These are phyloP conservation scores for Cryptotis parvus DNA, from an alignment of 2,113 vertebrate genomes.

Conservation along the genomic window DNA sequence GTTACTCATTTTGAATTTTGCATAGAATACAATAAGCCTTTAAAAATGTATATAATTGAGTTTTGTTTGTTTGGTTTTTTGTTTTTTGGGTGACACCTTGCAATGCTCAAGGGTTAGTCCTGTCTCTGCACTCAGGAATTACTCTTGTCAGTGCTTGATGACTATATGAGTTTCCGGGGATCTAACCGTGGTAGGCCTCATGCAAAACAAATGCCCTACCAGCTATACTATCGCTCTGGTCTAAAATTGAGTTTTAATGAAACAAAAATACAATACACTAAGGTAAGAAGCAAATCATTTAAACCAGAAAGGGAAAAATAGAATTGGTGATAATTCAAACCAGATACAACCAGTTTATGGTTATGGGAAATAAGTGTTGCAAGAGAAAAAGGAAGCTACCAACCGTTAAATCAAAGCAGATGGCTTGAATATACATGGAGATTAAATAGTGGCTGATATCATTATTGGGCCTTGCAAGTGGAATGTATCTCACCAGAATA, in stretches of 20 bases:
- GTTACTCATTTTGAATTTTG: neutral
- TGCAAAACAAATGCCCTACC: too few species aligned
- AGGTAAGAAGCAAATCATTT: neutral
- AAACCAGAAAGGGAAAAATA: neutral
- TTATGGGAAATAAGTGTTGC: neutral
- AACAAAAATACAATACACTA: neutral
- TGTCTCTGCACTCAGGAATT: too few species aligned
- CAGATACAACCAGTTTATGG: neutral
- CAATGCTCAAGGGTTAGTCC: too few species aligned
- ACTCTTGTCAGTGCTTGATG: too few species aligned
- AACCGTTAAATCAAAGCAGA: too few species aligned
- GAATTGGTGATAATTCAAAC: neutral
- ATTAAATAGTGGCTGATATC: neutral
- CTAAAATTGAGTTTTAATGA: slow-evolving; percentile 6
- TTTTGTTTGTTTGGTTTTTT: too few species aligned
- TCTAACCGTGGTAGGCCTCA: too few species aligned
- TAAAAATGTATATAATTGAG: neutral
- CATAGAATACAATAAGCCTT: neutral
- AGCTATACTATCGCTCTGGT: too few species aligned
- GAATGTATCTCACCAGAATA: neutral
- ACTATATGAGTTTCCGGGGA: too few species aligned
- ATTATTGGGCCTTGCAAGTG: neutral
- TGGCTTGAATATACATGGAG: too few species aligned
- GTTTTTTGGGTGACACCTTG: too few species aligned
- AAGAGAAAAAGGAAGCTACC: neutral